A percentile compares a stretch with the other conserved stretches of the same genome.
Conservation (phyloP, 2,888 invertebrate species). For the Dryomyza anilis region DNA sequence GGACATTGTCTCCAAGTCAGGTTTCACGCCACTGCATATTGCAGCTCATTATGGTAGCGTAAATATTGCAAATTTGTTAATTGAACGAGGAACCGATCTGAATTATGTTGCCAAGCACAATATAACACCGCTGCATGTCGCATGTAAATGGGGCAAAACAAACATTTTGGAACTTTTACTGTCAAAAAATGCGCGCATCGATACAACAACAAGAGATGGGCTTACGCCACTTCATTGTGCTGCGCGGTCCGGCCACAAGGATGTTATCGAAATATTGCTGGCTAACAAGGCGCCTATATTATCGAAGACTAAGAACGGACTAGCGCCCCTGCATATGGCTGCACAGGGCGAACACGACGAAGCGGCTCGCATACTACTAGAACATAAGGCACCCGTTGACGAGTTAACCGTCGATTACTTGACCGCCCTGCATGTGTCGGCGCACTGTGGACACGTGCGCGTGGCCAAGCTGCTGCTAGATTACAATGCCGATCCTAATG, state of each 20-base stretch:
- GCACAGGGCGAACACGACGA: conserved; percentile 98
- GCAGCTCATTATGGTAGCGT: conserved; percentile 98
- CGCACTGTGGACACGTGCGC: conserved; percentile 91
- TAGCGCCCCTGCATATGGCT: conserved; percentile 98
- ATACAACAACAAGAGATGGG: conserved; percentile 92
- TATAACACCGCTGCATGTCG: conserved; percentile 97
- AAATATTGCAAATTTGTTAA: conserved; percentile 85
- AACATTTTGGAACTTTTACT: conserved; percentile 89
- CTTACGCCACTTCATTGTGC: conserved; percentile 97
- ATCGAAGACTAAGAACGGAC: conserved; percentile 93
- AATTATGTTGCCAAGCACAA: conserved; percentile 97
- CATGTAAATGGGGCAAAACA: conserved; percentile 97
- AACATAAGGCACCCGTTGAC: conserved; percentile 96
- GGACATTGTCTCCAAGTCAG: conserved; percentile 95
- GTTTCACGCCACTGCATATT: conserved; percentile 98
- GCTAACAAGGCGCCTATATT: conserved; percentile 91
- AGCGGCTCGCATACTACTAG: conserved; percentile 87
- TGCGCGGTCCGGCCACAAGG: conserved; percentile 93
- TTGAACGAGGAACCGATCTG: conserved; percentile 91
- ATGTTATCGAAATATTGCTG: conserved; percentile 87
- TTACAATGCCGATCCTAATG: conserved; percentile 95
- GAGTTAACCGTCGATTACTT: conserved; percentile 98
- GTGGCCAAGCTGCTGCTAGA: conserved; percentile 92
- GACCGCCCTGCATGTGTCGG: conserved; percentile 95
- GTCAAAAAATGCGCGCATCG: conserved; percentile 88